A percentile compares a stretch with the other conserved stretches of the same genome.
Conservation (phyloP, 2,797 vertebrate species). For the Mus spretus region DNA sequence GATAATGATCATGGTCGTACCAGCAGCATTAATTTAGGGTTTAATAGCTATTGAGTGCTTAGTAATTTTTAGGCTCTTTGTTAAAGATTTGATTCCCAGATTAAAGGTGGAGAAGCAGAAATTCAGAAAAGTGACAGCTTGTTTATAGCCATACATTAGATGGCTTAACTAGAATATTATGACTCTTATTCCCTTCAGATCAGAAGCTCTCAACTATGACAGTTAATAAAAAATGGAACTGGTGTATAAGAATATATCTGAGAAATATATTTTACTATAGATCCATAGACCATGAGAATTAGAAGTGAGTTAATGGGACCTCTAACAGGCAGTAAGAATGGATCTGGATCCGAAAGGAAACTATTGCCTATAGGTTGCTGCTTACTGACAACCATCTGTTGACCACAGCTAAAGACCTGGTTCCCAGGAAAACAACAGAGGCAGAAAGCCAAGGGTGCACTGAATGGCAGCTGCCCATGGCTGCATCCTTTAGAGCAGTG, state of each 20-base stretch:
- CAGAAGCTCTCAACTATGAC: neutral
- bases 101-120: neutral
- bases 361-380: neutral
- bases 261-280: neutral
- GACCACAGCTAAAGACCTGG: neutral
- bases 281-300: neutral
- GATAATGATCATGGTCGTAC: neutral
- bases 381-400: neutral
- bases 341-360: neutral
- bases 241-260: neutral
- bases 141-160: neutral
- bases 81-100: neutral
- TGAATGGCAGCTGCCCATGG: neutral
- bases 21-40: neutral
- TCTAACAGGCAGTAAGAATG: neutral
- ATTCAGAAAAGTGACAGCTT: conserved; percentile 39
- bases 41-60: conserved; percentile 23
- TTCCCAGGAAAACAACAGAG: neutral
- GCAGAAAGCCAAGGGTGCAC: neutral
- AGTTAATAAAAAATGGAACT: neutral
- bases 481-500: neutral
- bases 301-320: neutral
- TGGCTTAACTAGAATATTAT: neutral
- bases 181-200: neutral
- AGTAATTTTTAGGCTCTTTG: conserved; percentile 4